phyloP scores from a whole-genome alignment of 2,888 invertebrate species.

The Pasiphila rectangulata region DNA sequence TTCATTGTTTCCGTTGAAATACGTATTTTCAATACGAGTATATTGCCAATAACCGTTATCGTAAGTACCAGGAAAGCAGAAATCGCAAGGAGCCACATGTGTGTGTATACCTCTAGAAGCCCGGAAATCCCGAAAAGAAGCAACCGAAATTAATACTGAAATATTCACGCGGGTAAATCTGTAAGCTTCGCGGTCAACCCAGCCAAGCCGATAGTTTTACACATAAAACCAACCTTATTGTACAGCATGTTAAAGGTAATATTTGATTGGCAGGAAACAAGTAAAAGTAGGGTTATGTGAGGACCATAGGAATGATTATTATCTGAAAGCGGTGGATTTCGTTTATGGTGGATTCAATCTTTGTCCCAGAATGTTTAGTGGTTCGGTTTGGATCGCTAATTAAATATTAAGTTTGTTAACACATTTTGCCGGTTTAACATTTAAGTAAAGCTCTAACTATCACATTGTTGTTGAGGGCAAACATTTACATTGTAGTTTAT shows the following conservation, averaged over 20 bases:
- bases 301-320: constrained; percentile 55
- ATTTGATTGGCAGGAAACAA: constrained; percentile 15
- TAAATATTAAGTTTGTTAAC: not conserved
- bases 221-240: constrained; percentile 33
- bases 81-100: constrained; percentile 19
- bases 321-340: constrained; percentile 57
- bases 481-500: no score
- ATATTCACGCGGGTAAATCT: constrained; percentile 61
- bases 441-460: no score
- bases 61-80: constrained; percentile 23
- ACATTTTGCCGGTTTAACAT: not conserved
- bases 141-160: constrained; percentile 50
- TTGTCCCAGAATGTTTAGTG: not conserved
- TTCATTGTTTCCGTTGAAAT: no score
- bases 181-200: constrained; percentile 41
- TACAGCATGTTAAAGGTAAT: constrained; percentile 32
- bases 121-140: constrained; percentile 20
- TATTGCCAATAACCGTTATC: constrained; percentile 1
- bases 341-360: constrained; percentile 5
- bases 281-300: constrained; percentile 29
- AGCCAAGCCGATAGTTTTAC: constrained; percentile 3
- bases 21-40: no score
- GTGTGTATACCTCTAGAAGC: constrained; percentile 9
- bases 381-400: not conserved
- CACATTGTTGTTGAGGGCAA: no score